Evolutionary conservation across 1,140 invertebrate species (phyloP).

Genomic region (Dufourea novaeangliae): DNA sequence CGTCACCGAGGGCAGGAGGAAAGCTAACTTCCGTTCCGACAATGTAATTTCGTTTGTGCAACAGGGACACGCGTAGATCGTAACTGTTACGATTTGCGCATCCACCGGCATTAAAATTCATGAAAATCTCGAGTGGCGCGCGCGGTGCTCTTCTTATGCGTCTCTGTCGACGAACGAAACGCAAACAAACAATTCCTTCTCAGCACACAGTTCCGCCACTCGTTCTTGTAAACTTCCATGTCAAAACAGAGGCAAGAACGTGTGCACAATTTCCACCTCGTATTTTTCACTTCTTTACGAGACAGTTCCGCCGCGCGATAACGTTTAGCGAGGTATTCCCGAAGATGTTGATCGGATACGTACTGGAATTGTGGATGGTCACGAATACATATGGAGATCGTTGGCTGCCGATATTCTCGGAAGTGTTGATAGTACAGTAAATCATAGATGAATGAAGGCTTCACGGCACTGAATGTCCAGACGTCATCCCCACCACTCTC

Average conservation of each 20-base stretch:
- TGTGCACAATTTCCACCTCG: background rate
- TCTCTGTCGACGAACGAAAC: conserved; percentile 6
- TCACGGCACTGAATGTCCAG: too few species aligned
- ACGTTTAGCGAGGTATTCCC: too few species aligned
- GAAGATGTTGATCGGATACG: too few species aligned
- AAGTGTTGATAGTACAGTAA: too few species aligned
- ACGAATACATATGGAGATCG: too few species aligned
- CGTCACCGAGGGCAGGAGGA: too few species aligned
- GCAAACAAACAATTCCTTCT: conserved; percentile 14
- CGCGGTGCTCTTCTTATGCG: background rate
- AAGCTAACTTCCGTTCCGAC: background rate
- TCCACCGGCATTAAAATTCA: conserved; percentile 35
- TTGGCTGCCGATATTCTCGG: too few species aligned
- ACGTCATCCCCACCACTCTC: too few species aligned
- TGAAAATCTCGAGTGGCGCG: conserved; percentile 23
- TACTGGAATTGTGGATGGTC: too few species aligned
- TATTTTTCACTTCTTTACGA: background rate
- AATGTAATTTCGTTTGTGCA: conserved; percentile 8
- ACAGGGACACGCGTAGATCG: background rate
- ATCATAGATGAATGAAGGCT: too few species aligned
- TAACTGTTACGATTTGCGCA: conserved; percentile 9
- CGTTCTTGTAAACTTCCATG: background rate
- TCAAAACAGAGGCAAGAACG: background rate
- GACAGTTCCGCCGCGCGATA: background rate
- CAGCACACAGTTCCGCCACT: background rate